Conservation (phyloP, 2,888 invertebrate genomes). For the Gari tellinella region DNA sequence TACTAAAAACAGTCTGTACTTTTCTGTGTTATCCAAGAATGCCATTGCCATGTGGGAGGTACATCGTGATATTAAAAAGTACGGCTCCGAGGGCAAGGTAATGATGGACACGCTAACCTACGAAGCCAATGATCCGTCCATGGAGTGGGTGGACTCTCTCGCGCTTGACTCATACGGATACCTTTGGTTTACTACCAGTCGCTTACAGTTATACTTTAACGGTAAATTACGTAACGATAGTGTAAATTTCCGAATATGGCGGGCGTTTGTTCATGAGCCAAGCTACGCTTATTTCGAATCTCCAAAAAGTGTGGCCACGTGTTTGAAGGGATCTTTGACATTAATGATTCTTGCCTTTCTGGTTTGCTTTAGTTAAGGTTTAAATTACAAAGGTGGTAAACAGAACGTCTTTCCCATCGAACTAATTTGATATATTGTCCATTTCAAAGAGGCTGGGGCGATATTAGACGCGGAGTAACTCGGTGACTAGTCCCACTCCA, state of each 20-base stretch:
- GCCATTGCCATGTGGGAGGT: slow-evolving; percentile 70
- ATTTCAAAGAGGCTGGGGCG: too few species aligned
- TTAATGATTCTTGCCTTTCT: not conserved
- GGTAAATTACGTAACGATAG: slow-evolving; percentile 45
- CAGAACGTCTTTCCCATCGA: too few species aligned
- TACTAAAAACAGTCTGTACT: slow-evolving; percentile 66
- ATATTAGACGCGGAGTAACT: too few species aligned
- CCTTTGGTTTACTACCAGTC: slow-evolving; percentile 74
- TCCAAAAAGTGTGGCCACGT: not conserved
- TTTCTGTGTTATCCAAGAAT: slow-evolving; percentile 63
- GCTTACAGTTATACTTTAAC: slow-evolving; percentile 61
- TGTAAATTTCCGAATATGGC: slow-evolving; percentile 57
- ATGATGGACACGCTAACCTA: slow-evolving; percentile 53
- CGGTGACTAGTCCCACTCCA: too few species aligned
- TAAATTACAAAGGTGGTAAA: too few species aligned
- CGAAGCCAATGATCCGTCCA: slow-evolving; percentile 54
- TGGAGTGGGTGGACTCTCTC: slow-evolving; percentile 75
- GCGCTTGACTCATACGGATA: slow-evolving; percentile 68
- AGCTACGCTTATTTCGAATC: slow-evolving; percentile 56
- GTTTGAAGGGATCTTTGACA: not conserved
- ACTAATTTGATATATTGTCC: too few species aligned
- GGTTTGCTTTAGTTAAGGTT: not conserved
- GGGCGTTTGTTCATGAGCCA: slow-evolving; percentile 59
- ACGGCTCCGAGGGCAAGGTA: slow-evolving; percentile 46
- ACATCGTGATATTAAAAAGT: slow-evolving; percentile 48